These are phyloP conservation scores for Stichodactyla helianthus DNA, from an alignment of 64 coral and sea anemone genomes.

Conservation along the genomic window DNA sequence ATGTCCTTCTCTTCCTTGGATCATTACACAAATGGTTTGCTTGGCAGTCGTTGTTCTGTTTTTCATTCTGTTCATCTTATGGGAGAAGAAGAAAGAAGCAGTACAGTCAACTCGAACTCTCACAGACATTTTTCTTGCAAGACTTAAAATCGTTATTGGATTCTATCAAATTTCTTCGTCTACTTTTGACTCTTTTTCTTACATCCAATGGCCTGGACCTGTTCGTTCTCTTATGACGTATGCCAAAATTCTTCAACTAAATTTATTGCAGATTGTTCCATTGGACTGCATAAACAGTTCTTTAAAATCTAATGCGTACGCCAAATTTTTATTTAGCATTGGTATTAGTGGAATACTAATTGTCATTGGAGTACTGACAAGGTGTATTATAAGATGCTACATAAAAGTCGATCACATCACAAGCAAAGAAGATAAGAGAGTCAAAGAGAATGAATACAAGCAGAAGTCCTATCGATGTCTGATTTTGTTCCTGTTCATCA, in stretches of 20 bases:
- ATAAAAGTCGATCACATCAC: too few species aligned
- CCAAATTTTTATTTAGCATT: too few species aligned
- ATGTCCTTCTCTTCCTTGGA: constrained; percentile 30
- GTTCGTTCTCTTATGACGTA: constrained; percentile 28
- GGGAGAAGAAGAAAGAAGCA: not conserved
- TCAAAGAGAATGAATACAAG: too few species aligned
- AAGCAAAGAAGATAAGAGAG: too few species aligned
- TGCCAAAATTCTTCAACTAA: constrained; percentile 43
- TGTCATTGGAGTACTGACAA: too few species aligned
- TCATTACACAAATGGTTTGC: constrained; percentile 16
- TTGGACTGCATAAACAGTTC: constrained; percentile 12
- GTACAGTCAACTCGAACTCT: not conserved
- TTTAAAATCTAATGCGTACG: too few species aligned
- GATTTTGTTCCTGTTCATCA: constrained; percentile 7
- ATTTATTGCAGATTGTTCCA: constrained; percentile 36
- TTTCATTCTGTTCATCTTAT: too few species aligned
- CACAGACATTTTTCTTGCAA: constrained; percentile 30
- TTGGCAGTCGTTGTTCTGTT: too few species aligned
- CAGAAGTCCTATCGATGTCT: not conserved
- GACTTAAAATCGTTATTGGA: constrained; percentile 38
- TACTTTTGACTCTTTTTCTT: constrained; percentile 46
- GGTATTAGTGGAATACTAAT: too few species aligned
- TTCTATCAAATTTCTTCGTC: constrained; percentile 45
- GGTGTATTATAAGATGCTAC: too few species aligned
- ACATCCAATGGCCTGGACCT: constrained; percentile 32